Evolutionary conservation across 2,113 vertebrate genomes (phyloP).

Genomic region (Nycticebus coucang): DNA sequence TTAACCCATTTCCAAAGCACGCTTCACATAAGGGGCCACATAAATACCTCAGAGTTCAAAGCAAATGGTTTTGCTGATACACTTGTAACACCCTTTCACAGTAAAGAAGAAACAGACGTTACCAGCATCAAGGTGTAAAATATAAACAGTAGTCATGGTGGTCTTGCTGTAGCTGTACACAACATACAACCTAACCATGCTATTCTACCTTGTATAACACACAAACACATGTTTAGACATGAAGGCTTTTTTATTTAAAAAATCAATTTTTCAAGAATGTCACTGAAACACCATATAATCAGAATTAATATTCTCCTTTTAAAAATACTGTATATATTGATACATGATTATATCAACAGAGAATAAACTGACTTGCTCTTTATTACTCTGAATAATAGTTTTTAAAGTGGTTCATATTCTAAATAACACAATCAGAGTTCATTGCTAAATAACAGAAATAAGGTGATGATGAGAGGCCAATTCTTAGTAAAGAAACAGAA

Average conservation of each 20-base stretch:
- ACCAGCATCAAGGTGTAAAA: constrained; percentile 72
- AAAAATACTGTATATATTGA: not conserved
- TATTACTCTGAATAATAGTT: not conserved
- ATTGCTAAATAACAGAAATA: not conserved
- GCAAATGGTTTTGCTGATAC: constrained; percentile 76
- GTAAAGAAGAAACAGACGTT: constrained; percentile 78
- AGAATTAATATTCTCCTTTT: not conserved
- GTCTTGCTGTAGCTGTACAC: constrained; percentile 47
- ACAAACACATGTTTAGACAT: not conserved
- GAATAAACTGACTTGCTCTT: not conserved
- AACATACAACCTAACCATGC: not conserved
- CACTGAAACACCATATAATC: not conserved
- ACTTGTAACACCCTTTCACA: constrained; percentile 75
- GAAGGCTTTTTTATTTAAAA: not conserved
- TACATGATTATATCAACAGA: not conserved
- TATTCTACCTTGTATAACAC: not conserved
- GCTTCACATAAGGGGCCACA: constrained; percentile 67
- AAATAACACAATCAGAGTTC: constrained; percentile 18
- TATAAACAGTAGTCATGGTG: constrained; percentile 41
- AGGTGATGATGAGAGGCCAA: not conserved
- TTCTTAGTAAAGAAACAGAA: not conserved
- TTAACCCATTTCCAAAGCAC: constrained; percentile 71
- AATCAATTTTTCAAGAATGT: not conserved
- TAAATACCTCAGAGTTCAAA: constrained; percentile 81
- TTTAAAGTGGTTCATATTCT: constrained; percentile 16